Evolutionary conservation across 2,113 vertebrate genomes (phyloP).

Genomic region (Crotalus horridus): DNA sequence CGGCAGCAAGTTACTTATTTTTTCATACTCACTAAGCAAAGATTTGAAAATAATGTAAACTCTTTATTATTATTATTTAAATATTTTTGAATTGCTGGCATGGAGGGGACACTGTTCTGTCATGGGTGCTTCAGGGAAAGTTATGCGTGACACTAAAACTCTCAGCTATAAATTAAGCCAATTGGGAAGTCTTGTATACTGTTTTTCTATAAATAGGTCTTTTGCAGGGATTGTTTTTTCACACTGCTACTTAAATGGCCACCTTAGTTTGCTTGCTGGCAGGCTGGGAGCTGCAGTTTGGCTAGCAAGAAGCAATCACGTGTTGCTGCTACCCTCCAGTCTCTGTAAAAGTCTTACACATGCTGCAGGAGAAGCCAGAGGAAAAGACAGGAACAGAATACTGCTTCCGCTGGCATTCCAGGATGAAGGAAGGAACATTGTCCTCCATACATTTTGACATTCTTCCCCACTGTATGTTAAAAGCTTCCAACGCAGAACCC

Average conservation of each 20-base stretch:
- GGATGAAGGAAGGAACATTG: slow-evolving; percentile 46
- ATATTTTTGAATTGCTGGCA: slow-evolving; percentile 53
- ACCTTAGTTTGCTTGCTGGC: not conserved
- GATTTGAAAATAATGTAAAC: slow-evolving; percentile 65
- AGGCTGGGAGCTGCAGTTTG: not conserved
- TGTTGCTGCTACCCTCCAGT: not conserved
- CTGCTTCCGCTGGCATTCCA: not conserved
- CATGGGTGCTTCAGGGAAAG: not conserved
- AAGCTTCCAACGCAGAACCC: slow-evolving; percentile 37
- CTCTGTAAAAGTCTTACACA: slow-evolving; percentile 19
- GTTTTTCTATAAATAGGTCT: not conserved
- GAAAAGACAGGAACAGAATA: slow-evolving; percentile 8
- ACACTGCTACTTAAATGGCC: slow-evolving; percentile 3
- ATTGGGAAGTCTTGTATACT: slow-evolving; percentile 17
- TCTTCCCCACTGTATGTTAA: slow-evolving; percentile 34
- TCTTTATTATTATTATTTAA: slow-evolving; percentile 43
- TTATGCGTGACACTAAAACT: slow-evolving; percentile 15
- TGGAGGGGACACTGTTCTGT: slow-evolving; percentile 11
- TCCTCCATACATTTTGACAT: slow-evolving; percentile 7
- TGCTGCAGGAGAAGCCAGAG: not conserved
- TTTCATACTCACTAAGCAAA: slow-evolving; percentile 71
- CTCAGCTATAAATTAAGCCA: slow-evolving; percentile 49
- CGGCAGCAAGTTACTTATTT: slow-evolving; percentile 65
- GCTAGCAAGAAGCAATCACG: not conserved
- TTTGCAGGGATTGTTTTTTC: not conserved